Conservation (phyloP, 2,888 invertebrate species). For the Xestia rhomboidea region DNA sequence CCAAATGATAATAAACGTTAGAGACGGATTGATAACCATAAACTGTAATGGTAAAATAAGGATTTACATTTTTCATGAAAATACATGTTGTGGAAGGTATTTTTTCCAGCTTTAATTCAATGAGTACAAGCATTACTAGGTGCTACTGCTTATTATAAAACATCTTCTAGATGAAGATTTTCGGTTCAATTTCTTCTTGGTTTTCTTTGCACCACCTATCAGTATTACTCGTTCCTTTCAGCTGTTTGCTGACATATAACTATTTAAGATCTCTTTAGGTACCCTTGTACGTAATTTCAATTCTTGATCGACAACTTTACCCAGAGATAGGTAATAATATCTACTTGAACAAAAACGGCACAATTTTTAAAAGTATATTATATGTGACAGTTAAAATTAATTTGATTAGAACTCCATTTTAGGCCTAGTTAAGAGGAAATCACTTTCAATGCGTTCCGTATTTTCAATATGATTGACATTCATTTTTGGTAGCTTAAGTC, state of each 20-base stretch:
- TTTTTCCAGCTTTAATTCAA: not conserved
- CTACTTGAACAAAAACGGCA: not conserved
- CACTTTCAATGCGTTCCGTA: not conserved
- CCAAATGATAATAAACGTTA: not conserved
- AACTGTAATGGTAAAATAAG: not conserved
- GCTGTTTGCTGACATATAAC: not conserved
- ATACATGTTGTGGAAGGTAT: not conserved
- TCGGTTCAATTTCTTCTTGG: not conserved
- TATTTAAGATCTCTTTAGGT: not conserved
- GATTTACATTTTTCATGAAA: not conserved
- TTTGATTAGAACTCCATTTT: not conserved
- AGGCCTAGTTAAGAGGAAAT: not conserved
- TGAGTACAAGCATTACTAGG: not conserved
- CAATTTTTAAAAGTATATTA: not conserved
- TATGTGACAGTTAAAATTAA: not conserved
- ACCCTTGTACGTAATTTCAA: not conserved
- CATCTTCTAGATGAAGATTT: not conserved
- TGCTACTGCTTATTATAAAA: not conserved
- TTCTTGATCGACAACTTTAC: not conserved
- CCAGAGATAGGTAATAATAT: not conserved
- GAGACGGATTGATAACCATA: not conserved
- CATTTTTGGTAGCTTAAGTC: not conserved
- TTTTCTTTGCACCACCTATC: not conserved
- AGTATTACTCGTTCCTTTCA: not conserved
- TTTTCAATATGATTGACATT: not conserved